Conservation (phyloP, 92 coral and sea anemone species). For the Scolanthus callimorphus region DNA sequence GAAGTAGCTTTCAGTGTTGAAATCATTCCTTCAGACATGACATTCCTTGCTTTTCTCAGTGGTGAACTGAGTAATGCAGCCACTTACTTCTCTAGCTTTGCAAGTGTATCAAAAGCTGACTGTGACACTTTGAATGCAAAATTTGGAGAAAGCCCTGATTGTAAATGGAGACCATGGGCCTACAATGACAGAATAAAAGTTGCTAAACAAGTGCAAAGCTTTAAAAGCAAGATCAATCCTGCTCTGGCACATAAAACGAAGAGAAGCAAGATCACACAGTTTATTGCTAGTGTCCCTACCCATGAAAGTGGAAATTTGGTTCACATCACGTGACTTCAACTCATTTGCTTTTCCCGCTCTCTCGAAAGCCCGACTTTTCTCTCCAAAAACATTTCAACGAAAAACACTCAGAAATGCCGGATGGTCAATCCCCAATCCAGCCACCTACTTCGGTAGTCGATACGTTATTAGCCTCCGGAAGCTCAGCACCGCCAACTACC, state of each 20-base stretch:
- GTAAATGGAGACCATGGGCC: constrained; percentile 54
- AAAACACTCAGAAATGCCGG: no score
- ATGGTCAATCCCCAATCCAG: no score
- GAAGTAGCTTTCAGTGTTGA: constrained; percentile 48
- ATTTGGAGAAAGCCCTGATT: constrained; percentile 29
- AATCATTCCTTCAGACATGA: constrained; percentile 63
- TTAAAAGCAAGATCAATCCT: background rate
- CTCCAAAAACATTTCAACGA: no score
- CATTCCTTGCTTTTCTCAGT: constrained; percentile 49
- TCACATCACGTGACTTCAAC: no score
- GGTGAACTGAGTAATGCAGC: constrained; percentile 64
- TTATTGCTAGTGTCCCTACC: no score
- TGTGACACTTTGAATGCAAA: constrained; percentile 10
- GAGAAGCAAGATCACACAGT: background rate
- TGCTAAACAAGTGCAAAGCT: background rate
- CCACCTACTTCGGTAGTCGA: no score
- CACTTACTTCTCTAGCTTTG: constrained; percentile 59
- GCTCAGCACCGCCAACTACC: no score
- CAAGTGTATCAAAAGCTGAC: constrained; percentile 44
- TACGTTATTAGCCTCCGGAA: no score
- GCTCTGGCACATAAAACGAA: background rate
- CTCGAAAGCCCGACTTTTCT: no score
- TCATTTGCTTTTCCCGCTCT: no score
- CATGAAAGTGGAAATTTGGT: no score
- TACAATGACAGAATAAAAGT: constrained; percentile 3